Conservation (phyloP, 2,797 vertebrate genomes). For the Myotis vivesi region DNA sequence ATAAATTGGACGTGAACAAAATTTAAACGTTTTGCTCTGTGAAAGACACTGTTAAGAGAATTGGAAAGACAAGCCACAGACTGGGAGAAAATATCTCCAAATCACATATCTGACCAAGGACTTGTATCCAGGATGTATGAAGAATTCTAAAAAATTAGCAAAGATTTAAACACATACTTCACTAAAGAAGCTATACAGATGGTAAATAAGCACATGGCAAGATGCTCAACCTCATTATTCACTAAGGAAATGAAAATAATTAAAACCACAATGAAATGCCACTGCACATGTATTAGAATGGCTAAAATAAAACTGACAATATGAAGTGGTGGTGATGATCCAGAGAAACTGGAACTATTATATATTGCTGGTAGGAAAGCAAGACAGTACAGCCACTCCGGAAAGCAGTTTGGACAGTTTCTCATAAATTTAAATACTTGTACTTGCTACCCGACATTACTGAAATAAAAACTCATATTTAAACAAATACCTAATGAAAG, state of each 20-base stretch:
- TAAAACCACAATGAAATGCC: not conserved
- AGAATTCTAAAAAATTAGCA: not conserved
- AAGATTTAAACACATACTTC: not conserved
- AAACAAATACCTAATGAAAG: not conserved
- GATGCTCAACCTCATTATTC: not conserved
- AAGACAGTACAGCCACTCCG: not conserved
- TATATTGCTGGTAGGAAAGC: not conserved
- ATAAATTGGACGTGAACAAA: not conserved
- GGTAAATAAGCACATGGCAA: not conserved
- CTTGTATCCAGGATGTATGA: not conserved
- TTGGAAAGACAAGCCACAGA: not conserved
- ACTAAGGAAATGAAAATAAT: not conserved
- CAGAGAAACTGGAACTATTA: not conserved
- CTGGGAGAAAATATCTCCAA: constrained; percentile 17
- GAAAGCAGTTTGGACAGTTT: not conserved
- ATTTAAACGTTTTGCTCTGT: not conserved
- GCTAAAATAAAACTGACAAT: not conserved
- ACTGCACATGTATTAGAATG: not conserved
- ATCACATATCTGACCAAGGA: not conserved
- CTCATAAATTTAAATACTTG: constrained; percentile 8
- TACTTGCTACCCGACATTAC: not conserved
- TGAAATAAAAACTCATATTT: not conserved
- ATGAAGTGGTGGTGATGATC: not conserved
- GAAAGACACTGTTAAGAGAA: not conserved
- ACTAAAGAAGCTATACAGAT: not conserved